Conservation (phyloP, 2,888 invertebrate species). For the Petrolisthes cinctipes region DNA sequence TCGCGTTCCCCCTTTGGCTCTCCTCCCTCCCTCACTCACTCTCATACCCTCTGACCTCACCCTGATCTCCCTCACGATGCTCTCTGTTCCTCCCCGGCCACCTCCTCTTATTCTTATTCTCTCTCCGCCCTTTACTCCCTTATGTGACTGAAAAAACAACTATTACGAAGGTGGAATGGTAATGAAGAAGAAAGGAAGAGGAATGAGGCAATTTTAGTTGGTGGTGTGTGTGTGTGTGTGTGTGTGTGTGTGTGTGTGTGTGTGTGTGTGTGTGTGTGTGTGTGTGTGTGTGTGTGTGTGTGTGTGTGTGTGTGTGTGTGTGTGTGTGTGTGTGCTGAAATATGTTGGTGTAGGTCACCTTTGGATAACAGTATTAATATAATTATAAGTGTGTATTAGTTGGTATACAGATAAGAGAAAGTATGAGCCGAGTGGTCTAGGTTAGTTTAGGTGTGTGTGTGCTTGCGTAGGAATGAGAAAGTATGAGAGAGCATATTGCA, state of each 20-base stretch:
- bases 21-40: neutral
- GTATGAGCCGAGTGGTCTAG: no score
- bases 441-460: no score
- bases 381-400: no score
- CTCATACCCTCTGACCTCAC: neutral
- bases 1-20: neutral
- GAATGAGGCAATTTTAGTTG: neutral
- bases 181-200: neutral
- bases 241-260: neutral
- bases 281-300: neutral
- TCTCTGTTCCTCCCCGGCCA: neutral
- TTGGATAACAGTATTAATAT: no score
- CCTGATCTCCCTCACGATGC: neutral
- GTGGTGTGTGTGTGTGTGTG: neutral
- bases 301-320: neutral
- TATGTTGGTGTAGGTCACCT: no score
- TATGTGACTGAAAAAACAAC: no score
- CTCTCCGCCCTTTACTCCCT: neutral
- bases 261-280: neutral
- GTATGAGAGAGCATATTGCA: no score
- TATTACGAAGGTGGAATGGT: neutral
- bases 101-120: neutral
- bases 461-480: no score
- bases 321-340: no score
- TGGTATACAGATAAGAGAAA: no score